Percentiles rank a stretch among this genome's conserved stretches.
phyloP scores from a whole-genome alignment of 2,888 invertebrate genomes.

The Blastobasis lacticolella region DNA sequence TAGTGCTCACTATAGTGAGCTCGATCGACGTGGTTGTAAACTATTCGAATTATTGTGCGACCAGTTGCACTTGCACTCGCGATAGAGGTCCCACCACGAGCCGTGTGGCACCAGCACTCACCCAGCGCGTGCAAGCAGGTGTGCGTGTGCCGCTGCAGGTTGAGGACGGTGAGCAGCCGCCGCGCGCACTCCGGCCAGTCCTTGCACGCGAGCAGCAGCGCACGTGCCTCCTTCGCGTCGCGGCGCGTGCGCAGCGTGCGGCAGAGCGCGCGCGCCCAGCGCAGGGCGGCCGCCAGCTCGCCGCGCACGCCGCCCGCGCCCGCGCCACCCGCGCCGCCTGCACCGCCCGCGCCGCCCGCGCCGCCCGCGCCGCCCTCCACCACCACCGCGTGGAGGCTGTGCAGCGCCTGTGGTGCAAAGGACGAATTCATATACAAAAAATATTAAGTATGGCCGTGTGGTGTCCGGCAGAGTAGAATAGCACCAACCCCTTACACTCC shows the following conservation, averaged over 20 bases:
- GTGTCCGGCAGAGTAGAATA: too few relatives aligned
- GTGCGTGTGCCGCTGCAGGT: slow-evolving; percentile 87
- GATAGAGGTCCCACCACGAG: too few relatives aligned
- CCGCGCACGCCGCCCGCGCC: slow-evolving; percentile 83
- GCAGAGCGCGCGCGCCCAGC: slow-evolving; percentile 82
- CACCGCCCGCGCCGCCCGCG: slow-evolving; percentile 34
- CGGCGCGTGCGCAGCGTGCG: slow-evolving; percentile 81
- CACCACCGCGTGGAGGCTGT: slow-evolving; percentile 93
- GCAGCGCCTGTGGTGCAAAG: slow-evolving; percentile 77
- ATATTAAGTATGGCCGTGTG: too few relatives aligned
- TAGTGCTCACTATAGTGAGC: too few relatives aligned
- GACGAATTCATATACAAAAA: too few relatives aligned
- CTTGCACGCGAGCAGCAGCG: slow-evolving; percentile 81
- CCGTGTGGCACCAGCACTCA: slow-evolving; percentile 22
- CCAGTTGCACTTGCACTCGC: too few relatives aligned
- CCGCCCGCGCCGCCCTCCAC: slow-evolving; percentile 80
- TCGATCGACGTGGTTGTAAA: too few relatives aligned
- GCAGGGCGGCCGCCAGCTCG: slow-evolving; percentile 88
- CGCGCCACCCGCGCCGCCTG: slow-evolving; percentile 7
- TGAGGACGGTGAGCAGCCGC: slow-evolving; percentile 88
- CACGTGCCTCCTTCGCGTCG: slow-evolving; percentile 79
- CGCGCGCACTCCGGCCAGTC: slow-evolving; percentile 93
- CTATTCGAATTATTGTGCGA: too few relatives aligned
- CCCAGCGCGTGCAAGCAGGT: slow-evolving; percentile 86
- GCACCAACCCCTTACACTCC: too few relatives aligned